phyloP scores from a whole-genome alignment of 2,797 vertebrate genomes.

The Zalophus californianus region DNA sequence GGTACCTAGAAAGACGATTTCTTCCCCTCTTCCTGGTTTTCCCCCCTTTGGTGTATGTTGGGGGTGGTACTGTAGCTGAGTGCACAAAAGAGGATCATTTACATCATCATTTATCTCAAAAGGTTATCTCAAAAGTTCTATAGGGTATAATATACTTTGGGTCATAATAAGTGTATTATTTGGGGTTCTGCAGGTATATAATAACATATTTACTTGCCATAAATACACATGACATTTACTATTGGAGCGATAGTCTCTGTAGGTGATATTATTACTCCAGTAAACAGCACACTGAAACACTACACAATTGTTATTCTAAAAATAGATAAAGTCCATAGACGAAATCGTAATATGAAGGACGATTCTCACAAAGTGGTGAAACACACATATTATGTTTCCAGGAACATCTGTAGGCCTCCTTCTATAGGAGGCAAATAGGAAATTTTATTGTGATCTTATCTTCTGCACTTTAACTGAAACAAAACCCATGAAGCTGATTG shows the following conservation, averaged over 20 bases:
- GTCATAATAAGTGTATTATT: neutral
- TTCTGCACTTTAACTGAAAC: neutral
- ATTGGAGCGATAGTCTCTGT: neutral
- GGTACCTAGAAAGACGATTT: neutral
- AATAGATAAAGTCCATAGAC: neutral
- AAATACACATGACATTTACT: neutral
- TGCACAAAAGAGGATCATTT: neutral
- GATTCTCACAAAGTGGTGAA: neutral
- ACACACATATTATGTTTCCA: neutral
- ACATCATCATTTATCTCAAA: neutral
- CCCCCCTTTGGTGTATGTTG: neutral
- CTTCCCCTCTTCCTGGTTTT: neutral
- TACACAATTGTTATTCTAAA: neutral
- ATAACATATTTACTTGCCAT: neutral
- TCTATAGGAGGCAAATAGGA: neutral
- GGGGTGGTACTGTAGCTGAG: neutral
- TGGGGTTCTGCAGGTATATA: neutral
- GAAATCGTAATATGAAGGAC: neutral
- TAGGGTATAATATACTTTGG: neutral
- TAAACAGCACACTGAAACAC: slow-evolving; percentile 10
- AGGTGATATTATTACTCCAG: neutral
- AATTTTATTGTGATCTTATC: slow-evolving; percentile 14
- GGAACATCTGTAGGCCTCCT: neutral
- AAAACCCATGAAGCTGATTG: neutral
- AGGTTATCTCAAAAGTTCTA: neutral